Evolutionary conservation across 23 tunicate species (phyloP).

Genomic region (Oikopleura vanhoeffeni): DNA sequence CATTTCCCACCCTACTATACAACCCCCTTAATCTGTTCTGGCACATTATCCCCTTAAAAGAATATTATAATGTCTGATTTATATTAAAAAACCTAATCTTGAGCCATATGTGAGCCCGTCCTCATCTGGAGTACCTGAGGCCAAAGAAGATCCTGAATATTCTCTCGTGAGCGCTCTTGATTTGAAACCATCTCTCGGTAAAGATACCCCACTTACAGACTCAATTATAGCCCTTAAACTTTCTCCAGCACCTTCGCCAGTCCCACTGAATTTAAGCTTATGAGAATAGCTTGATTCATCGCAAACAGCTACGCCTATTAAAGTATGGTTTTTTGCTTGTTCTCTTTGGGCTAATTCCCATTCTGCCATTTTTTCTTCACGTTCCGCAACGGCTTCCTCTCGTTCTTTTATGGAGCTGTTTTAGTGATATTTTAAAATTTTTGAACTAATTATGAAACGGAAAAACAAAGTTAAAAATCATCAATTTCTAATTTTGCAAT

Average conservation of each 20-base stretch:
- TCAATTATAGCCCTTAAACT: constrained; percentile 31
- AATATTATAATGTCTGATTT: no score
- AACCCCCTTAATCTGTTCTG: no score
- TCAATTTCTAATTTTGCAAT: no score
- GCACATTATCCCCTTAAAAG: no score
- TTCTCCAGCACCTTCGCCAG: constrained; percentile 47
- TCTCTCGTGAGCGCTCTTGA: not conserved
- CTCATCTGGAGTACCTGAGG: no score
- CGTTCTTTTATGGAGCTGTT: constrained; percentile 28
- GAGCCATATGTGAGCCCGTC: no score
- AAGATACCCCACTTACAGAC: not conserved
- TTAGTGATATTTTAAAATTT: no score
- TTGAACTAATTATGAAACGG: no score
- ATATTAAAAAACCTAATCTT: no score
- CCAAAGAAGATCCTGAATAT: not conserved
- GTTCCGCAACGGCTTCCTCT: constrained; percentile 21
- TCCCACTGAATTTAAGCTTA: constrained; percentile 32
- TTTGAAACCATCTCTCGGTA: not conserved
- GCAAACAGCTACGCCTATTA: not conserved
- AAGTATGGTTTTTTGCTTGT: constrained; percentile 9
- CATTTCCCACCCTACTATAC: no score
- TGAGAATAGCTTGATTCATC: not conserved
- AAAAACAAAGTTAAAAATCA: no score
- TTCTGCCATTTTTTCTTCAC: constrained; percentile 37
- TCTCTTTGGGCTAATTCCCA: constrained; percentile 34